Evolutionary conservation across 2,113 vertebrate species (phyloP).

Genomic region (Litocranius walleri): DNA sequence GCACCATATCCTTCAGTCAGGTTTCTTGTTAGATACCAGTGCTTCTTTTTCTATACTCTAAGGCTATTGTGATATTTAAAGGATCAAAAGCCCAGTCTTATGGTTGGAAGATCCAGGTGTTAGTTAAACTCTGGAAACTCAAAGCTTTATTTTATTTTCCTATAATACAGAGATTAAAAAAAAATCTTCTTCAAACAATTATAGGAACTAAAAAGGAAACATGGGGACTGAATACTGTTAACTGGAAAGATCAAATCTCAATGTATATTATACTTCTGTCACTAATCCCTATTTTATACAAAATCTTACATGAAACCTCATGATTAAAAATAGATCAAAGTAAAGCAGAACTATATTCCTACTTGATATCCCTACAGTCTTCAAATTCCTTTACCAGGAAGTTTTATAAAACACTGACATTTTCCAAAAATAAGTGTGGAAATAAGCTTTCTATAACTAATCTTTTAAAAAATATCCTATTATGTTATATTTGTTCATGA

Average conservation of each 20-base stretch:
- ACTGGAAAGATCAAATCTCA: conserved; percentile 25
- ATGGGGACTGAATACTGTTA: background rate
- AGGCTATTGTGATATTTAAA: background rate
- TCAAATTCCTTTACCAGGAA: background rate
- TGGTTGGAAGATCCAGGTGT: background rate
- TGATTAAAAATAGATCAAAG: background rate
- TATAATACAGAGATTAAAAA: background rate
- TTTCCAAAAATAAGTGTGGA: background rate
- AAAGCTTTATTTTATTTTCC: background rate
- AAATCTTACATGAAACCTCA: background rate
- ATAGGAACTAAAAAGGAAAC: background rate
- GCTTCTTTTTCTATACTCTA: background rate
- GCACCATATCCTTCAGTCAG: background rate
- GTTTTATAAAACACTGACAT: background rate
- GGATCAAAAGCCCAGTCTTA: background rate
- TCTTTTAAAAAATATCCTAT: background rate
- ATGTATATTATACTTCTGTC: background rate
- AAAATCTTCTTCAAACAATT: background rate
- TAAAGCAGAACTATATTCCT: background rate
- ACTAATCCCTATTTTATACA: background rate
- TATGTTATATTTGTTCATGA: background rate
- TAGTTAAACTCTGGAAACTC: conserved; percentile 9
- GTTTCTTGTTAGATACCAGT: background rate
- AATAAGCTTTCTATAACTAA: background rate
- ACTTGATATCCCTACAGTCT: fast-evolving